Percentiles rank a stretch among this genome's conserved stretches.
phyloP scores from a whole-genome alignment of 2,888 invertebrate genomes.

The Nymphalis urticae region DNA sequence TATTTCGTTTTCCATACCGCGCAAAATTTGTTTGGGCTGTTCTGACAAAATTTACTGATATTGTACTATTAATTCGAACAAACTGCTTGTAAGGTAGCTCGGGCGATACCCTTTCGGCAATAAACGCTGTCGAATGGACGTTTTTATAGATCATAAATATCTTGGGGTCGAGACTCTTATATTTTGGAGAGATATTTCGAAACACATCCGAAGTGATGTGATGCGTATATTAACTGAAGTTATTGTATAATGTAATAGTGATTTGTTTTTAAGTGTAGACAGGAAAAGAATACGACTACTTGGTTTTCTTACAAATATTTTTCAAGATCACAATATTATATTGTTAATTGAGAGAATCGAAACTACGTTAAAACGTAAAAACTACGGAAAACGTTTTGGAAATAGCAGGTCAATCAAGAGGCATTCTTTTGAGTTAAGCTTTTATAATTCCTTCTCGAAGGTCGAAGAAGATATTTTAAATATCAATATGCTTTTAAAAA shows the following conservation, averaged over 20 bases:
- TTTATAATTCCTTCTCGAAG: too few species aligned
- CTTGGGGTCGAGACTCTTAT: slow-evolving; percentile 38
- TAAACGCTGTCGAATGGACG: slow-evolving; percentile 43
- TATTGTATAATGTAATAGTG: background rate
- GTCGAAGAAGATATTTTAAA: too few species aligned
- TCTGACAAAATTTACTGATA: slow-evolving; percentile 38
- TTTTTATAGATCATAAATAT: slow-evolving; percentile 45
- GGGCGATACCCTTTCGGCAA: slow-evolving; percentile 40
- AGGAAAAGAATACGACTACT: too few species aligned
- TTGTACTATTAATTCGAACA: slow-evolving; percentile 42
- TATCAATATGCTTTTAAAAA: too few species aligned
- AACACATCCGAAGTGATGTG: slow-evolving; percentile 17
- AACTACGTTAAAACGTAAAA: too few species aligned
- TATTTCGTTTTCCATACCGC: slow-evolving; percentile 11
- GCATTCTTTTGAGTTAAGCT: too few species aligned
- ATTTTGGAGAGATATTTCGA: slow-evolving; percentile 38
- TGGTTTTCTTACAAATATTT: too few species aligned
- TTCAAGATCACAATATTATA: too few species aligned
- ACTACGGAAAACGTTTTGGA: too few species aligned
- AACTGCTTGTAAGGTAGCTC: slow-evolving; percentile 41
- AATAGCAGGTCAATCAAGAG: too few species aligned
- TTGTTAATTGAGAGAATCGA: too few species aligned
- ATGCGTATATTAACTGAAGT: slow-evolving; percentile 19
- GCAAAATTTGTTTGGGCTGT: slow-evolving; percentile 27
- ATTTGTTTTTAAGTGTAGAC: background rate